Evolutionary conservation across 2,888 invertebrate genomes (phyloP).

Genomic region (Drosophila nr. fundita): DNA sequence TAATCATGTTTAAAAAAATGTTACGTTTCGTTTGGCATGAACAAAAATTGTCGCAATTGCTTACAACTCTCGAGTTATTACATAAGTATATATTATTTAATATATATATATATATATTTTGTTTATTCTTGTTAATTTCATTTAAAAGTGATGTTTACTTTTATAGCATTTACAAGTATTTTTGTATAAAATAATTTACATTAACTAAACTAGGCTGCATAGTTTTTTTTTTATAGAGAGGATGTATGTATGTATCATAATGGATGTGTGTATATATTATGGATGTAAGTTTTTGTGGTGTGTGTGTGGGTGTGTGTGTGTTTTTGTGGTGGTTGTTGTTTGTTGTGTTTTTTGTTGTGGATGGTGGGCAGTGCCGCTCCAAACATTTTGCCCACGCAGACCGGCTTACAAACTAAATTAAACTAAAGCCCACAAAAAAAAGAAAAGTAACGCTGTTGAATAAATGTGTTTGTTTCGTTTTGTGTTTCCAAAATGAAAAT

Average conservation of each 20-base stretch:
- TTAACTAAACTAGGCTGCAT: conserved; percentile 73
- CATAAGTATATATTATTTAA: conserved; percentile 44
- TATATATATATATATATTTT: conserved; percentile 24
- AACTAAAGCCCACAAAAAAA: conserved; percentile 66
- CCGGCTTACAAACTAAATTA: conserved; percentile 70
- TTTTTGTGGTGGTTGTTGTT: conserved; percentile 9
- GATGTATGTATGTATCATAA: conserved; percentile 29
- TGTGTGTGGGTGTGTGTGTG: conserved; percentile 31
- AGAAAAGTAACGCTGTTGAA: conserved; percentile 40
- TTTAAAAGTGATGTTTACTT: conserved; percentile 68
- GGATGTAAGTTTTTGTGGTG: conserved; percentile 8
- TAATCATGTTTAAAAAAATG: conserved; percentile 29
- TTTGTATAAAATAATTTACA: conserved; percentile 77
- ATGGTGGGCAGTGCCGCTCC: conserved; percentile 58
- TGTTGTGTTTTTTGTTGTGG: conserved; percentile 15
- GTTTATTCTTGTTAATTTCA: conserved; percentile 36
- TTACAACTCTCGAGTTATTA: conserved; percentile 76
- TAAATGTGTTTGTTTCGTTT: conserved; percentile 22
- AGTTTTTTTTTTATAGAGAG: conserved; percentile 15
- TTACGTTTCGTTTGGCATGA: conserved; percentile 66
- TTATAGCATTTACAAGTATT: conserved; percentile 62
- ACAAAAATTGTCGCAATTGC: conserved; percentile 64
- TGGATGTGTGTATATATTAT: conserved; percentile 18
- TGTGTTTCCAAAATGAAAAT: conserved; percentile 35
- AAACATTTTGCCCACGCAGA: conserved; percentile 55